These are phyloP conservation scores for Gila robusta DNA, from an alignment of 2,797 vertebrate genomes.

Conservation along the genomic window DNA sequence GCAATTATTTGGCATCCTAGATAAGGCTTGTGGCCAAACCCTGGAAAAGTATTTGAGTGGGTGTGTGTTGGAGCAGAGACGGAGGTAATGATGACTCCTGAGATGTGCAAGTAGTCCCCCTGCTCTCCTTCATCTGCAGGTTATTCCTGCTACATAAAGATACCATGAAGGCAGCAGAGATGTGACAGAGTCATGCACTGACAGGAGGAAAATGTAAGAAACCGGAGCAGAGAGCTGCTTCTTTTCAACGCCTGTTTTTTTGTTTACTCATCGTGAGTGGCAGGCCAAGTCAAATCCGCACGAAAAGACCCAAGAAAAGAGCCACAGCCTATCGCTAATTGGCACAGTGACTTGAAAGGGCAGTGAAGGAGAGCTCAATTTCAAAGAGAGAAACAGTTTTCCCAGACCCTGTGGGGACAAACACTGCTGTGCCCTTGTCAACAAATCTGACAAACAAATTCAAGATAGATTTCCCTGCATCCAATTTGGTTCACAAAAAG, in stretches of 20 bases:
- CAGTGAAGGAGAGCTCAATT: conserved; percentile 28
- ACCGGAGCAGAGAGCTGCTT: conserved; percentile 13
- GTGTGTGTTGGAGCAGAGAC: conserved; percentile 10
- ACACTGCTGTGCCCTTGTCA: conserved; percentile 43
- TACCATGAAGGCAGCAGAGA: conserved; percentile 18
- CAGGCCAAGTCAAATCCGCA: conserved; percentile 42
- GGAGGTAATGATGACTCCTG: conserved; percentile 50
- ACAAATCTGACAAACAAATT: conserved; percentile 24
- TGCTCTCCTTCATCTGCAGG: conserved; percentile 30
- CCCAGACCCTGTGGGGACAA: conserved; percentile 31
- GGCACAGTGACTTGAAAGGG: conserved; percentile 47
- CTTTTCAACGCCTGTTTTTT: conserved; percentile 31
- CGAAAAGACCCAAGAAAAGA: conserved; percentile 40
- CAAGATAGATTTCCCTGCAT: conserved; percentile 22
- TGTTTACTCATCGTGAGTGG: conserved; percentile 49
- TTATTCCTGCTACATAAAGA: conserved; percentile 23
- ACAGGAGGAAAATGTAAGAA: conserved; percentile 32
- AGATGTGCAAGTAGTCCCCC: conserved; percentile 30
- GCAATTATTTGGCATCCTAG: conserved; percentile 15
- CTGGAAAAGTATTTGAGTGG: conserved; percentile 3
- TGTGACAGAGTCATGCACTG: conserved; percentile 33
- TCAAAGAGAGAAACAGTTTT: conserved; percentile 36
- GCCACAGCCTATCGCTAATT: conserved; percentile 45
- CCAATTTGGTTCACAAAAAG: conserved; percentile 19
- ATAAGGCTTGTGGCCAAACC: conserved; percentile 14